These are phyloP conservation scores for Cyprinodon brontotheroides DNA, from an alignment of 2,113 vertebrate genomes.

Conservation along the genomic window DNA sequence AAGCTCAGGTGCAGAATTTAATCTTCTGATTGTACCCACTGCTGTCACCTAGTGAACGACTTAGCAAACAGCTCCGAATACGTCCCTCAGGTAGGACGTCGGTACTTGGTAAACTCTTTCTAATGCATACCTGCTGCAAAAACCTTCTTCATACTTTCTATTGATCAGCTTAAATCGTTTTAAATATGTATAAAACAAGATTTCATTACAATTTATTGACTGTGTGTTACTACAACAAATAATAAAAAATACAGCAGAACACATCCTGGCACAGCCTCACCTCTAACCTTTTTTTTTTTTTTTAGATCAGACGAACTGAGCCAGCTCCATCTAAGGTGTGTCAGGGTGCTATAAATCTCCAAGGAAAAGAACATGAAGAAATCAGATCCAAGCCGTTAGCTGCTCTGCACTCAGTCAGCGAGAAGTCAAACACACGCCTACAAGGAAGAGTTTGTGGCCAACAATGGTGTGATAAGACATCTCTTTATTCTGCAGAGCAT, in stretches of 20 bases:
- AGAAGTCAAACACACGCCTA: slow-evolving; percentile 59
- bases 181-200: neutral
- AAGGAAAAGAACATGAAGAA: slow-evolving; percentile 49
- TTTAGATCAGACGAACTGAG: slow-evolving; percentile 55
- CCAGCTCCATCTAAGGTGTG: slow-evolving; percentile 61
- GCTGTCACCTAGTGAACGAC: slow-evolving; percentile 68
- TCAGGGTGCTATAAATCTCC: slow-evolving; percentile 57
- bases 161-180: neutral
- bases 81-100: neutral
- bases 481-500: slow-evolving; percentile 43
- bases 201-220: neutral
- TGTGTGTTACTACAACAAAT: neutral
- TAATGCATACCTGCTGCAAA: neutral
- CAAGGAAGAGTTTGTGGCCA: slow-evolving; percentile 49
- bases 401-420: slow-evolving; percentile 32
- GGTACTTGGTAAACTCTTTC: neutral
- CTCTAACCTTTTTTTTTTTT: slow-evolving; percentile 48
- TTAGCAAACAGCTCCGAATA: slow-evolving; percentile 12
- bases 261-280: slow-evolving; percentile 14
- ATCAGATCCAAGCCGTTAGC: slow-evolving; percentile 44
- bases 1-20: slow-evolving; percentile 9
- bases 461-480: slow-evolving; percentile 44
- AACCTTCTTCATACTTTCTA: neutral
- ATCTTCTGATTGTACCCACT: slow-evolving; percentile 55
- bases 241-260: slow-evolving; percentile 23